phyloP scores from a whole-genome alignment of 2,113 vertebrate genomes.

The Cavia aperea region DNA sequence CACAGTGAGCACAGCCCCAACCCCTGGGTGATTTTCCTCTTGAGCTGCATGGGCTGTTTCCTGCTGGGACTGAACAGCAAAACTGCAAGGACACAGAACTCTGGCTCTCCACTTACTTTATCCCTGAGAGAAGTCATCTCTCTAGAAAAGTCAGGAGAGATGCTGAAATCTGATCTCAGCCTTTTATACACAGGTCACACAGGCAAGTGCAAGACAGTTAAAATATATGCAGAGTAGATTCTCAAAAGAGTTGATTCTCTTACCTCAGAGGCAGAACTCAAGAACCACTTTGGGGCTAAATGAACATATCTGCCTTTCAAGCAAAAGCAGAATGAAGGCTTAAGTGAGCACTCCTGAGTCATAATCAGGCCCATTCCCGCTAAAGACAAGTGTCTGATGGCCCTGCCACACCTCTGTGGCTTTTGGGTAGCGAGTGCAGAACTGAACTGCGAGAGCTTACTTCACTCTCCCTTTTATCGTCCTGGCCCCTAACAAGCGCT shows the following conservation, averaged over 20 bases:
- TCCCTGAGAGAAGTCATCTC: neutral
- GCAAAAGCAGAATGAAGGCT: neutral
- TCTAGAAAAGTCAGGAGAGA: neutral
- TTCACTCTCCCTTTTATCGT: neutral
- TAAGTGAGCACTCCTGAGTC: neutral
- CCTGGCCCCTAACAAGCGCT: neutral
- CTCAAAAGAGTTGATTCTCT: neutral
- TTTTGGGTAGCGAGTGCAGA: neutral
- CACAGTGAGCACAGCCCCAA: neutral
- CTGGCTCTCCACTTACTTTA: neutral
- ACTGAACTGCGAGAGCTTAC: neutral
- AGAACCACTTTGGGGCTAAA: neutral
- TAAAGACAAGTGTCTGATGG: neutral
- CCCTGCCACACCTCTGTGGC: neutral
- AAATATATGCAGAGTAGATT: neutral
- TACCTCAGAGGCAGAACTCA: neutral
- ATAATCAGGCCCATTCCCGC: neutral
- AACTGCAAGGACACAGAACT: conserved; percentile 39
- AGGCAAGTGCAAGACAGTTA: neutral
- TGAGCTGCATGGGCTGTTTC: neutral
- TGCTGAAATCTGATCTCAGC: neutral
- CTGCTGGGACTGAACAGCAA: neutral
- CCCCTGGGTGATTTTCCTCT: conserved; percentile 51
- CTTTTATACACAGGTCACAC: neutral
- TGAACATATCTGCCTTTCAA: neutral